phyloP scores from a whole-genome alignment of 2,797 vertebrate genomes.

The Vultur gryphus region DNA sequence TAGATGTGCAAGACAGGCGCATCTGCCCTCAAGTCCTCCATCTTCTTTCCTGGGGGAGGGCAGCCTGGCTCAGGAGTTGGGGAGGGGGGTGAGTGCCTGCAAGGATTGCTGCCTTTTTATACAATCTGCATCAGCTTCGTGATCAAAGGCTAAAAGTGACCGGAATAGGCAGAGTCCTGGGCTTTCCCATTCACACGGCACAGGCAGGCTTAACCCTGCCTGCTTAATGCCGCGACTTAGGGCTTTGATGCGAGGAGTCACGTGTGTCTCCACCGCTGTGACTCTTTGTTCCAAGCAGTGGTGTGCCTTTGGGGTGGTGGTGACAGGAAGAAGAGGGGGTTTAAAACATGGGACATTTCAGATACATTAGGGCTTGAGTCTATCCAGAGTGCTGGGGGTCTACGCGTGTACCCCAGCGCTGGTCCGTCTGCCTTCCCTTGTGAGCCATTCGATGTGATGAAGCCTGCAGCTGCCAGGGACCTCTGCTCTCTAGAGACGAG shows the following conservation, averaged over 20 bases:
- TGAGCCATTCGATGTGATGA: neutral
- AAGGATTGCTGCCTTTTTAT: neutral
- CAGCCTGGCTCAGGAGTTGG: neutral
- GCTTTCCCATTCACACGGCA: neutral
- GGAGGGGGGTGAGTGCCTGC: neutral
- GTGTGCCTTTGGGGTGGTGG: neutral
- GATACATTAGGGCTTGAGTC: neutral
- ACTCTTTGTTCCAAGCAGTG: neutral
- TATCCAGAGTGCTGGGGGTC: neutral
- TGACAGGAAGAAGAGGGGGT: neutral
- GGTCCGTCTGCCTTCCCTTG: neutral
- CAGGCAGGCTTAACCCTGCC: slow-evolving; percentile 23
- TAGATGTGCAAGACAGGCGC: neutral
- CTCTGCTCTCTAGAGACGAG: neutral
- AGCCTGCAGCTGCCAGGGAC: neutral
- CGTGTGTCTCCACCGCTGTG: rapidly evolving
- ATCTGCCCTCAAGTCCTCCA: neutral
- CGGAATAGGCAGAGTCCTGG: neutral
- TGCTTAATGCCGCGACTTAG: rapidly evolving
- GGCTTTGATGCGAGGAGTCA: neutral
- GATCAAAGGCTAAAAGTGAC: slow-evolving; percentile 47
- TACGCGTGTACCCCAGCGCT: rapidly evolving
- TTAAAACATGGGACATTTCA: neutral
- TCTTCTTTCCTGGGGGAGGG: neutral
- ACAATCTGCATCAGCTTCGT: neutral